Percentiles rank a stretch among this genome's conserved stretches.
phyloP scores from a whole-genome alignment of 2,888 invertebrate genomes.

The Chirona hameri region DNA sequence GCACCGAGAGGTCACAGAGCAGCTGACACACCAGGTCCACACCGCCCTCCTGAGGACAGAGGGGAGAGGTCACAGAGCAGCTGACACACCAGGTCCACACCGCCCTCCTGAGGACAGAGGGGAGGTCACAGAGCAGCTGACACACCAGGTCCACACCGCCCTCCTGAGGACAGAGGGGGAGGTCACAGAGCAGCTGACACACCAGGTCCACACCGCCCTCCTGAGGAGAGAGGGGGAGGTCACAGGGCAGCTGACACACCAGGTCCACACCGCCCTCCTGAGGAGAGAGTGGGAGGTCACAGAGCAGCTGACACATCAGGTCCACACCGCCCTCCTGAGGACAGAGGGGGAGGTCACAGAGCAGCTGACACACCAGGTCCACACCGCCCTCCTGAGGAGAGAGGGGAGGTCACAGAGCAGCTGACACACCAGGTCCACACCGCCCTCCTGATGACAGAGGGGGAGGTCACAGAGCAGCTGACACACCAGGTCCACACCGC shows the following conservation, averaged over 20 bases:
- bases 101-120: too few species aligned
- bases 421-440: slow-evolving; percentile 78
- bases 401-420: slow-evolving; percentile 58
- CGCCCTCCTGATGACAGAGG: too few species aligned
- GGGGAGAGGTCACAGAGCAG: neutral
- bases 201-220: slow-evolving; percentile 80
- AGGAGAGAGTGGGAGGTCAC: slow-evolving; percentile 44
- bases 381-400: slow-evolving; percentile 78
- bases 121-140: slow-evolving; percentile 62
- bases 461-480: slow-evolving; percentile 62
- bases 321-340: slow-evolving; percentile 79
- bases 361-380: slow-evolving; percentile 74
- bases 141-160: slow-evolving; percentile 79
- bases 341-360: slow-evolving; percentile 54
- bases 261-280: slow-evolving; percentile 75
- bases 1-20: slow-evolving; percentile 54
- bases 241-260: slow-evolving; percentile 67
- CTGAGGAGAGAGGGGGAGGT: too few species aligned
- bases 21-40: slow-evolving; percentile 79
- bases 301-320: slow-evolving; percentile 72
- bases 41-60: slow-evolving; percentile 59
- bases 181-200: slow-evolving; percentile 65
- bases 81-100: too few species aligned
- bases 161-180: too few species aligned
- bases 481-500: slow-evolving; percentile 76